A percentile compares a stretch with the other conserved stretches of the same genome.
Evolutionary conservation across 2,113 vertebrate species (phyloP).

Genomic region (Deroptyus accipitrinus): DNA sequence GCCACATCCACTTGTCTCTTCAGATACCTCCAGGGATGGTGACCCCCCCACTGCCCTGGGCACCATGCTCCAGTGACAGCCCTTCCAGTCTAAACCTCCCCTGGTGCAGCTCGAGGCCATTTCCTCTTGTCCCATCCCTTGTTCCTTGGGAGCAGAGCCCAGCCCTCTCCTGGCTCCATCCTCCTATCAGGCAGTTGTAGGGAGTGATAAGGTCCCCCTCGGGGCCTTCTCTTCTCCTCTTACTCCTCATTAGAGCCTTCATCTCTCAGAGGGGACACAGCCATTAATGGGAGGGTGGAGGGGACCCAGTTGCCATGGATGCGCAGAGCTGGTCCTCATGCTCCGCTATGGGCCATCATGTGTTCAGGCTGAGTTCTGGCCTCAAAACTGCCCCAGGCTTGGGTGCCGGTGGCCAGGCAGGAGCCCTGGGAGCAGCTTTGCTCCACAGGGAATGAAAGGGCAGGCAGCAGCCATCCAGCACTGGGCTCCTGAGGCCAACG

Average conservation of each 20-base stretch:
- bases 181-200: not conserved
- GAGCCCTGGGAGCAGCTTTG: not conserved
- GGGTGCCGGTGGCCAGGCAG: not conserved
- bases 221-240: not conserved
- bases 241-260: not conserved
- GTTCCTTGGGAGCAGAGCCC: not conserved
- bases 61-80: not conserved
- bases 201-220: not conserved
- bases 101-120: not conserved
- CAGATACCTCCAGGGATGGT: not conserved
- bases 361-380: not conserved
- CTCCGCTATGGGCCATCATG: not conserved
- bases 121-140: not conserved
- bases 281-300: not conserved
- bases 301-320: rapidly evolving
- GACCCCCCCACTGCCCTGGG: not conserved
- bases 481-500: rapidly evolving
- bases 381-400: not conserved
- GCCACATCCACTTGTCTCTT: not conserved
- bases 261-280: not conserved
- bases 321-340: not conserved
- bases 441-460: rapidly evolving
- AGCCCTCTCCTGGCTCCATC: not conserved
- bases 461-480: not conserved
- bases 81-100: not conserved